A percentile compares a stretch with the other conserved stretches of the same genome.
These are phyloP conservation scores for Podarcis lilfordi DNA, from an alignment of 2,797 vertebrate genomes.

Conservation along the genomic window DNA sequence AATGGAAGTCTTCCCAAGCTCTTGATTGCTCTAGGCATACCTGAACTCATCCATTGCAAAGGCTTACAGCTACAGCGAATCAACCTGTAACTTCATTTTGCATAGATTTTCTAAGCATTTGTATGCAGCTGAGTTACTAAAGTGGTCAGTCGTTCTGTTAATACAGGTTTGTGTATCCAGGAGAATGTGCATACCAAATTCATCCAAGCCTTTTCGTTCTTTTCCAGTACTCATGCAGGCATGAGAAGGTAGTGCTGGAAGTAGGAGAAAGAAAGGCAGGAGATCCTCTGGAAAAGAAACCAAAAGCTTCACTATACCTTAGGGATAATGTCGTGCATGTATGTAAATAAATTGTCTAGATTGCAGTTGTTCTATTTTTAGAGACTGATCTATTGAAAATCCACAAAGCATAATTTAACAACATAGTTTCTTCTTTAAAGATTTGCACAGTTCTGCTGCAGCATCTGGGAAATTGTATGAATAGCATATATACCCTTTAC, in stretches of 20 bases:
- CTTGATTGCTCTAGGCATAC: background rate
- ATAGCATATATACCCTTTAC: slow-evolving; percentile 40
- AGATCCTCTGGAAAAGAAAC: background rate
- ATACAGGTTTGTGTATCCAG: background rate
- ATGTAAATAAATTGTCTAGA: background rate
- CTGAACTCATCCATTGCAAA: background rate
- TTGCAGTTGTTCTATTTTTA: background rate
- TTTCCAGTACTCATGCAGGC: background rate
- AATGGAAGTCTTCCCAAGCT: background rate
- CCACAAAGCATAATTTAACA: background rate
- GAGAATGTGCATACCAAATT: background rate
- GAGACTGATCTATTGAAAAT: background rate
- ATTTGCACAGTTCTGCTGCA: slow-evolving; percentile 11
- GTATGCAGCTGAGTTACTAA: background rate
- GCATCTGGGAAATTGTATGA: slow-evolving; percentile 48
- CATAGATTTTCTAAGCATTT: background rate
- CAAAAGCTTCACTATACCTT: background rate
- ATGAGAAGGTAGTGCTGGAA: background rate
- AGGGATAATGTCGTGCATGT: too few species aligned
- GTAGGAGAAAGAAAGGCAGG: background rate
- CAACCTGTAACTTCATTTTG: background rate
- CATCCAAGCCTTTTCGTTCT: background rate
- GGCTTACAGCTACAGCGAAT: background rate
- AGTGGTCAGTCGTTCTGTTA: background rate
- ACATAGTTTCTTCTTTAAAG: slow-evolving; percentile 1